phyloP scores from a whole-genome alignment of 2,888 invertebrate species.

The Theodoxus fluviatilis region DNA sequence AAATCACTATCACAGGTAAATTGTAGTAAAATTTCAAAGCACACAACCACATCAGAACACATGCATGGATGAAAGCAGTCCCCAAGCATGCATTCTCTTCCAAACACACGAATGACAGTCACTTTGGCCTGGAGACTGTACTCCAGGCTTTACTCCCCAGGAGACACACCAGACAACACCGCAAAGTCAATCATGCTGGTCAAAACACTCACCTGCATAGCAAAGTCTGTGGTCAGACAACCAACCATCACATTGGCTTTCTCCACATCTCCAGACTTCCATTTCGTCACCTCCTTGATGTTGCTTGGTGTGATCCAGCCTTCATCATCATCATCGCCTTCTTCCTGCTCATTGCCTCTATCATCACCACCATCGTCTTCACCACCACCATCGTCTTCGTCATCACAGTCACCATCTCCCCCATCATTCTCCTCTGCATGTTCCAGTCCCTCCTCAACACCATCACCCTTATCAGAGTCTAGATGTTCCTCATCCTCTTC shows the following conservation, averaged over 20 bases:
- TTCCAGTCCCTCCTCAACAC: not conserved
- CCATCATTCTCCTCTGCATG: not conserved
- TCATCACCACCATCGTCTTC: conserved; percentile 41
- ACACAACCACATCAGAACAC: too few species aligned
- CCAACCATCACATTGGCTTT: conserved; percentile 73
- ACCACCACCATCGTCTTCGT: conserved; percentile 38
- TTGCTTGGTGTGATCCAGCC: conserved; percentile 90
- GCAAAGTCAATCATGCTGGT: not conserved
- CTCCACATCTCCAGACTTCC: conserved; percentile 66
- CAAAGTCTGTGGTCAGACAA: conserved; percentile 96
- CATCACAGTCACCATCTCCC: not conserved
- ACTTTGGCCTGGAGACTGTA: too few species aligned
- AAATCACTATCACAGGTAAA: too few species aligned
- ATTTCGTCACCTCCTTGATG: conserved; percentile 77
- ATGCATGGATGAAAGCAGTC: too few species aligned
- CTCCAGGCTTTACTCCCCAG: not conserved
- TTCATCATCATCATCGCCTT: conserved; percentile 67
- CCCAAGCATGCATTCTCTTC: too few species aligned
- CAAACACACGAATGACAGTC: too few species aligned
- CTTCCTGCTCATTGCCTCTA: conserved; percentile 68
- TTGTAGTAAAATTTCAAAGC: too few species aligned
- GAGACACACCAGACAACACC: not conserved
- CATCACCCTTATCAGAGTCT: not conserved
- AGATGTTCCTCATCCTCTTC: not conserved
- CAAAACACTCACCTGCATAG: conserved; percentile 78